Conservation (phyloP, 2,797 vertebrate species). For the Corythornis leucogaster region DNA sequence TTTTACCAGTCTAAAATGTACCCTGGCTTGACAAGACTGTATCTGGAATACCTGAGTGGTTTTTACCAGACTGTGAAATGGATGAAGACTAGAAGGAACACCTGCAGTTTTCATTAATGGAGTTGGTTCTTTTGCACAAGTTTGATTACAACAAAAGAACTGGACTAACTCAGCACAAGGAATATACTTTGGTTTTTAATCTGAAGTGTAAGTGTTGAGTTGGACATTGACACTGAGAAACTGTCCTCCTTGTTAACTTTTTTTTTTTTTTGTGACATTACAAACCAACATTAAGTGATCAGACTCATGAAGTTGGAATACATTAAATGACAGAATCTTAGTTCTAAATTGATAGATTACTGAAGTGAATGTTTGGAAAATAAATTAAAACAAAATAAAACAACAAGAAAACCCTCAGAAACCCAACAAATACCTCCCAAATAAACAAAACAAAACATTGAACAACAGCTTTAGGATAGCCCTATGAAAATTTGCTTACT, state of each 20-base stretch:
- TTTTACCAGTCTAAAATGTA: background rate
- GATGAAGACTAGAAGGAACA: background rate
- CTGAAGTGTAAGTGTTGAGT: background rate
- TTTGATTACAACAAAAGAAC: background rate
- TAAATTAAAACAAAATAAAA: too few species aligned
- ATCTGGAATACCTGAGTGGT: background rate
- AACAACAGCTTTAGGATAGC: background rate
- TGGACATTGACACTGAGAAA: background rate
- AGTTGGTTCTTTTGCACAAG: background rate
- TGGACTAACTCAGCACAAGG: background rate
- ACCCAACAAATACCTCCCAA: too few species aligned
- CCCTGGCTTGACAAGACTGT: background rate
- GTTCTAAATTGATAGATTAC: background rate
- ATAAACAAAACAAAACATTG: background rate
- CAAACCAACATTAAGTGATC: background rate
- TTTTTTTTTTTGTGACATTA: background rate
- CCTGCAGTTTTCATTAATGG: background rate
- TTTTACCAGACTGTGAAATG: slow-evolving; percentile 27
- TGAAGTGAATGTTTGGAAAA: background rate
- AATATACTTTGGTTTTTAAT: background rate
- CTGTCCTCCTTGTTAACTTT: background rate
- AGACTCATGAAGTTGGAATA: background rate
- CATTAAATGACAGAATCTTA: background rate
- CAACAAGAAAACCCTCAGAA: too few species aligned
- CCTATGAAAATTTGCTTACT: background rate